Evolutionary conservation across 2,797 vertebrate species (phyloP).

Genomic region (Phataginus tetradactyla): DNA sequence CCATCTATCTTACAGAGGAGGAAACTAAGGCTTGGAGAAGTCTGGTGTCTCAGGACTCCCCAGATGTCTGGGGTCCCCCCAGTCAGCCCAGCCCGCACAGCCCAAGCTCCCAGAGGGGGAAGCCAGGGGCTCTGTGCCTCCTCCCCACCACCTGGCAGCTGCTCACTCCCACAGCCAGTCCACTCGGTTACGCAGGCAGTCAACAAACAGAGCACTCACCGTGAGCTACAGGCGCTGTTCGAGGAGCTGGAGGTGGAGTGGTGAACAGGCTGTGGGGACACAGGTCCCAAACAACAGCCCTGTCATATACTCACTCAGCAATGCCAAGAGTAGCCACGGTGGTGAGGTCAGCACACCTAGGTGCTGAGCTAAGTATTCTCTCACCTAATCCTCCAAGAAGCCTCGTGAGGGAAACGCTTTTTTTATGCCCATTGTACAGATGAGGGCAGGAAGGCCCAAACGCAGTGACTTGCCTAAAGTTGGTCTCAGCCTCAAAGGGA

Average conservation of each 20-base stretch:
- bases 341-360: not conserved
- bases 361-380: not conserved
- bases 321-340: not conserved
- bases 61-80: rapidly evolving
- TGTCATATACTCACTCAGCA: not conserved
- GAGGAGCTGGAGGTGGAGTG: not conserved
- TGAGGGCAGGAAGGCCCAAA: rapidly evolving
- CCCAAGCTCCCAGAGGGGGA: not conserved
- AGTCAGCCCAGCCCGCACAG: no score
- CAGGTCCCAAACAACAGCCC: not conserved
- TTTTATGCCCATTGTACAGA: not conserved
- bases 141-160: not conserved
- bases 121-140: not conserved
- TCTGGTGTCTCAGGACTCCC: not conserved
- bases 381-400: not conserved
- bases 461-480: not conserved
- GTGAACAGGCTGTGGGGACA: not conserved
- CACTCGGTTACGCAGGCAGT: not conserved
- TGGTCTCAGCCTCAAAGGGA: not conserved
- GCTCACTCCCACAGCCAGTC: not conserved
- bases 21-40: not conserved
- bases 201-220: not conserved
- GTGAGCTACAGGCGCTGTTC: not conserved
- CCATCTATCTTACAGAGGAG: not conserved
- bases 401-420: not conserved